phyloP scores from a whole-genome alignment of 2,797 vertebrate species.

The Lagocephalus sceleratus region DNA sequence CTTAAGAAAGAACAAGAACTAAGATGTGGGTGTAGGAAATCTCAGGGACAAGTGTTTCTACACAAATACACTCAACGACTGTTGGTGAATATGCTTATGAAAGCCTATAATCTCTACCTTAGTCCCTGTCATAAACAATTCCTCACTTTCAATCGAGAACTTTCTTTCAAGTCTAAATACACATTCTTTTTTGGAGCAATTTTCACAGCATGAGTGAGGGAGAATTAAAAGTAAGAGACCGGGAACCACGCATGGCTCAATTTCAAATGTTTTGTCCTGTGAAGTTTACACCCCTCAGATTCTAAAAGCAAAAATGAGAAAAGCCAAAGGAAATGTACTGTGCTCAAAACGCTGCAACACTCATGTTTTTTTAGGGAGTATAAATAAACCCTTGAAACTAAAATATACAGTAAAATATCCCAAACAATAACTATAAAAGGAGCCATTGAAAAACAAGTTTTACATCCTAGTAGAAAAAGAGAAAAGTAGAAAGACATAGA shows the following conservation, averaged over 20 bases:
- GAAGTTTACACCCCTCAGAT: not conserved
- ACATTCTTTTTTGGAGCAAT: conserved; percentile 22
- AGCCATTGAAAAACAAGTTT: no score
- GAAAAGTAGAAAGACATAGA: no score
- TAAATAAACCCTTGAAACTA: no score
- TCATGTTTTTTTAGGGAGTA: no score
- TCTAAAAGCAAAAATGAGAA: not conserved
- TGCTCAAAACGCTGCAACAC: no score
- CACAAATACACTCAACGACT: conserved; percentile 27
- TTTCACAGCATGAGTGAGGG: conserved; percentile 9
- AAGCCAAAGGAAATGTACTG: no score
- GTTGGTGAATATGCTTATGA: conserved; percentile 62
- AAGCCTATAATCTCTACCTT: conserved; percentile 49
- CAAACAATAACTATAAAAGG: no score
- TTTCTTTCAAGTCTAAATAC: conserved; percentile 26
- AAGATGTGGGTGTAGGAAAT: conserved; percentile 53
- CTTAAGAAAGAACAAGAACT: conserved; percentile 56
- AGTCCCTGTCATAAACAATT: conserved; percentile 60
- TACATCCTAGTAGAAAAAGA: no score
- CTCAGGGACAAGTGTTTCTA: conserved; percentile 44
- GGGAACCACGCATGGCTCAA: not conserved
- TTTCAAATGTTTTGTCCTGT: not conserved
- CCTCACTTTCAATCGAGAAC: conserved; percentile 29
- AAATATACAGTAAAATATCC: no score
- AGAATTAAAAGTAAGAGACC: conserved; percentile 6